phyloP scores from a whole-genome alignment of 2,113 vertebrate species.

The Syngnathus scovelli region DNA sequence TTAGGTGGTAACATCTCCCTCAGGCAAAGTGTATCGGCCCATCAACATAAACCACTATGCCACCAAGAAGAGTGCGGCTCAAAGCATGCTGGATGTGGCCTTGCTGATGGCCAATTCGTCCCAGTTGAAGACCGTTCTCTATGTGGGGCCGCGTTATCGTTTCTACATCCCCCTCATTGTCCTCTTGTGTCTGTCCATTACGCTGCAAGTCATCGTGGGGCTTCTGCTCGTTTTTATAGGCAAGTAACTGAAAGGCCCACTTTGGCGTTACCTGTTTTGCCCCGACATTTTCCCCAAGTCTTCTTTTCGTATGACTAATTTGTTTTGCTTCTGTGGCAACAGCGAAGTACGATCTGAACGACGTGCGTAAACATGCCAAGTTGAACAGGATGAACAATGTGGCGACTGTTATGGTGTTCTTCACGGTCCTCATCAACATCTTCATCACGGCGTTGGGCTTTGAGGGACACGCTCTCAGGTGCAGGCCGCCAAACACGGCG shows the following conservation, averaged over 20 bases:
- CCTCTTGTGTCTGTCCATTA: conserved; percentile 81
- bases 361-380: conserved; percentile 75
- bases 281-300: background rate
- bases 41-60: conserved; percentile 87
- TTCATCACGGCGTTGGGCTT: conserved; percentile 89
- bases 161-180: conserved; percentile 78
- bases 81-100: conserved; percentile 88
- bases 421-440: conserved; percentile 88
- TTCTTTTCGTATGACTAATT: background rate
- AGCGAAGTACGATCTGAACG: conserved; percentile 90
- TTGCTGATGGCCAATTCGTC: conserved; percentile 90
- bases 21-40: conserved; percentile 30
- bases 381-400: conserved; percentile 83
- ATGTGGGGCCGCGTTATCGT: conserved; percentile 74
- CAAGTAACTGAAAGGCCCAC: conserved; percentile 45
- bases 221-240: conserved; percentile 88
- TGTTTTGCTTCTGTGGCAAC: conserved; percentile 22
- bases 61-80: conserved; percentile 84
- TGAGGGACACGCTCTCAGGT: conserved; percentile 39
- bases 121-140: conserved; percentile 84
- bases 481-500: background rate
- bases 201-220: conserved; percentile 78
- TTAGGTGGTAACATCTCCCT: background rate
- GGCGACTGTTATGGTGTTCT: conserved; percentile 82
- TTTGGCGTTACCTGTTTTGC: background rate